phyloP scores from a whole-genome alignment of 2,113 vertebrate genomes.

The Vireo altiloquus region DNA sequence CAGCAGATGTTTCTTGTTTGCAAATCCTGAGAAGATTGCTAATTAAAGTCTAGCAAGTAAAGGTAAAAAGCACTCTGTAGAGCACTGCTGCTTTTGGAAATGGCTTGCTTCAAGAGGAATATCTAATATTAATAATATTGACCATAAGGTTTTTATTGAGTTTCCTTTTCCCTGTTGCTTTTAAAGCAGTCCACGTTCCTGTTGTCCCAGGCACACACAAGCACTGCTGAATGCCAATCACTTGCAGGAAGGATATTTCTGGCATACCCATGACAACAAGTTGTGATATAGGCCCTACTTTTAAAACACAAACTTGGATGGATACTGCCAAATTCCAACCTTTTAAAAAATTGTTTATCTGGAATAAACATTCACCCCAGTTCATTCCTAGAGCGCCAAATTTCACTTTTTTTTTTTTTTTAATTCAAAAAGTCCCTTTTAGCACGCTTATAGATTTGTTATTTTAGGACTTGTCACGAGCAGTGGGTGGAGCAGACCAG shows the following conservation, averaged over 20 bases:
- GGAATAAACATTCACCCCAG: background rate
- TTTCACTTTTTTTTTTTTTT: background rate
- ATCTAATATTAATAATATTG: conserved; percentile 26
- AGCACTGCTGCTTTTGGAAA: background rate
- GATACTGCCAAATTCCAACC: background rate
- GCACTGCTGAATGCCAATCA: background rate
- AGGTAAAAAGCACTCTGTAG: background rate
- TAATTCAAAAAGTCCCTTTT: background rate
- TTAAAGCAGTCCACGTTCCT: background rate
- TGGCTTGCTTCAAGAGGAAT: background rate
- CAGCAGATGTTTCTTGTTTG: background rate
- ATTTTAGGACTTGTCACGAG: conserved; percentile 24
- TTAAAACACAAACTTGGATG: background rate
- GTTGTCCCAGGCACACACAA: conserved; percentile 11
- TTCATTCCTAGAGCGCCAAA: background rate
- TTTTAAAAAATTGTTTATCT: background rate
- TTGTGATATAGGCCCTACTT: conserved; percentile 9
- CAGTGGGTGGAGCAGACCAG: background rate
- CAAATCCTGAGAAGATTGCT: background rate
- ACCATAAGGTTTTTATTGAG: conserved; percentile 7
- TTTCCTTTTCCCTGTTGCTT: background rate
- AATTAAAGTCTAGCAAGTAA: background rate
- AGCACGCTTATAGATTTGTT: background rate
- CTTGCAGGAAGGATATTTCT: conserved; percentile 50
- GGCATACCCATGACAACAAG: conserved; percentile 15